These are phyloP conservation scores for Nipponacmea schrenckii DNA, from an alignment of 2,888 invertebrate genomes.

Conservation along the genomic window DNA sequence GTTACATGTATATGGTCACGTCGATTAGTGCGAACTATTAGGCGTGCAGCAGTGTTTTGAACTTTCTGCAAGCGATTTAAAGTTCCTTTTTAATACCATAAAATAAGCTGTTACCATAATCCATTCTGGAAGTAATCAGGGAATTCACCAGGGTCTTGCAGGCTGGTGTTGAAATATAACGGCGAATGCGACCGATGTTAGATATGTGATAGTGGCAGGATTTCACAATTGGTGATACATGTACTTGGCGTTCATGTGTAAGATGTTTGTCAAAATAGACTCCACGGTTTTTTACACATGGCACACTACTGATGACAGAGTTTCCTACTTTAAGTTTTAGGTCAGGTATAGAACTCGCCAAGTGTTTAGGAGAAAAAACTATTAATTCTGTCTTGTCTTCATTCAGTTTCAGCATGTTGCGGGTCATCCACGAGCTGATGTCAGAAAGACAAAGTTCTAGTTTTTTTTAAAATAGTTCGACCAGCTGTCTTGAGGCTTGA, in stretches of 20 bases:
- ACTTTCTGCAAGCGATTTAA: not conserved
- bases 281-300: not conserved
- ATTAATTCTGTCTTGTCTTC: not conserved
- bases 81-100: not conserved
- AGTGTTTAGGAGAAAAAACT: not conserved
- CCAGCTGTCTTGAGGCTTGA: too few relatives aligned
- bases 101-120: not conserved
- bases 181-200: slow-evolving; percentile 24
- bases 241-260: too few relatives aligned
- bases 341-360: not conserved
- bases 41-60: not conserved
- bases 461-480: too few relatives aligned
- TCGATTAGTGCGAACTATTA: not conserved
- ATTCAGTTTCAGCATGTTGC: not conserved
- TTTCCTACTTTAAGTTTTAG: not conserved
- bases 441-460: too few relatives aligned
- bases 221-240: slow-evolving; percentile 18
- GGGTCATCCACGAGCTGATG: not conserved
- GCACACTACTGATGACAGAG: not conserved
- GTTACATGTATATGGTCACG: too few relatives aligned
- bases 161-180: slow-evolving; percentile 15
- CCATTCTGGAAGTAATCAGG: not conserved
- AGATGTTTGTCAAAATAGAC: too few relatives aligned
- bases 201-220: slow-evolving; percentile 19
- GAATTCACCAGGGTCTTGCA: slow-evolving; percentile 8